Percentiles rank a stretch among this genome's conserved stretches.
Evolutionary conservation across 2,113 vertebrate genomes (phyloP).

Genomic region (Megaceryle torquata): DNA sequence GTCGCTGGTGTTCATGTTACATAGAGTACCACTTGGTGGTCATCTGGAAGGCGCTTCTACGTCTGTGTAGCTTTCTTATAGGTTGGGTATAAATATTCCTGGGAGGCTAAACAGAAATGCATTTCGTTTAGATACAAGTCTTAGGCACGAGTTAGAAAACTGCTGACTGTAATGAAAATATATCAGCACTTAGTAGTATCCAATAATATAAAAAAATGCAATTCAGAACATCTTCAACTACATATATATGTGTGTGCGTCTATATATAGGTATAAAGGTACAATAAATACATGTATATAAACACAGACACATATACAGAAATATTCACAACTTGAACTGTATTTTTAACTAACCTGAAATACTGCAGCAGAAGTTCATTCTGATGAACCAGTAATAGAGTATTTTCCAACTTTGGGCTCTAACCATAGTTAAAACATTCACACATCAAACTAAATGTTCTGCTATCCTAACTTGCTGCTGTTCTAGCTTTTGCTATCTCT

Average conservation of each 20-base stretch:
- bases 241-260: conserved; percentile 46
- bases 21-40: conserved; percentile 74
- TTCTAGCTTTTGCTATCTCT: conserved; percentile 16
- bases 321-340: conserved; percentile 64
- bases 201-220: conserved; percentile 78
- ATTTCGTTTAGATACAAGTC: conserved; percentile 76
- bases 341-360: conserved; percentile 71
- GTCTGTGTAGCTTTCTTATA: conserved; percentile 69
- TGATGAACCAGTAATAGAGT: conserved; percentile 24
- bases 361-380: conserved; percentile 68
- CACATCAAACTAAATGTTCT: conserved; percentile 17
- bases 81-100: conserved; percentile 77
- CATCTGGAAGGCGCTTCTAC: conserved; percentile 80
- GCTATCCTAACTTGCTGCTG: conserved; percentile 24
- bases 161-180: conserved; percentile 81
- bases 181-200: conserved; percentile 76
- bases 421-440: conserved; percentile 11
- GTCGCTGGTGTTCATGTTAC: conserved; percentile 82
- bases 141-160: conserved; percentile 81
- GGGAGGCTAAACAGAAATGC: conserved; percentile 80
- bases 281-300: conserved; percentile 55
- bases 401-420: conserved; percentile 54
- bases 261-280: conserved; percentile 57
- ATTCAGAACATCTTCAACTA: conserved; percentile 66
- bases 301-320: conserved; percentile 62